Percentiles rank a stretch among this genome's conserved stretches.
Conservation (phyloP, 2,113 vertebrate genomes). For the Bujurquina vittata region DNA sequence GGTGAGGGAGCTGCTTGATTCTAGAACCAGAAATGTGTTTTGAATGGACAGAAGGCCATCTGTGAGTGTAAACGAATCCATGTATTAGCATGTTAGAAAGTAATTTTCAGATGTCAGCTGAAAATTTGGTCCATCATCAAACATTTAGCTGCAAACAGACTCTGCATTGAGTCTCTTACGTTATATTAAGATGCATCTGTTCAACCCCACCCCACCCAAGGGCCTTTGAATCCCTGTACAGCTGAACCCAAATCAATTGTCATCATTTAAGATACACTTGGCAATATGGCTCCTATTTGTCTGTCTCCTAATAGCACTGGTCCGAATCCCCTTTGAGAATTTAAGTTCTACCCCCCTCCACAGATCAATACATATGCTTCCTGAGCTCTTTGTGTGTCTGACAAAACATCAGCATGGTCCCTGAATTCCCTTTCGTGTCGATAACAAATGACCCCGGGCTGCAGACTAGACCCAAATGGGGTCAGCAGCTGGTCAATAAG, state of each 20-base stretch:
- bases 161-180: neutral
- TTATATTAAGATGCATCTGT: slow-evolving; percentile 5
- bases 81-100: neutral
- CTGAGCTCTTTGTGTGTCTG: slow-evolving; percentile 36
- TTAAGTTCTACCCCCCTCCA: slow-evolving; percentile 5
- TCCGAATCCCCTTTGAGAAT: slow-evolving; percentile 11
- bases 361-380: slow-evolving; percentile 63
- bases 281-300: slow-evolving; percentile 46
- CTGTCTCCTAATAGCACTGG: slow-evolving; percentile 21
- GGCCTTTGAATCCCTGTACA: neutral
- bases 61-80: slow-evolving; percentile 28
- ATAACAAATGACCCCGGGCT: slow-evolving; percentile 47
- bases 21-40: slow-evolving; percentile 36
- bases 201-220: neutral
- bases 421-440: slow-evolving; percentile 40
- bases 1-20: slow-evolving; percentile 4
- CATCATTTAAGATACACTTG: slow-evolving; percentile 31
- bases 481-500: slow-evolving; percentile 57
- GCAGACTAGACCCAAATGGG: slow-evolving; percentile 45
- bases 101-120: neutral
- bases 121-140: neutral
- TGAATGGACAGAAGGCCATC: slow-evolving; percentile 40
- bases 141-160: neutral
- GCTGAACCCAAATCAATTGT: slow-evolving; percentile 41
- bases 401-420: slow-evolving; percentile 28